Evolutionary conservation across 2,888 invertebrate species (phyloP), one percentile per base, ranked within the genome.

Genomic region (Apodemia hepburni): DNA sequence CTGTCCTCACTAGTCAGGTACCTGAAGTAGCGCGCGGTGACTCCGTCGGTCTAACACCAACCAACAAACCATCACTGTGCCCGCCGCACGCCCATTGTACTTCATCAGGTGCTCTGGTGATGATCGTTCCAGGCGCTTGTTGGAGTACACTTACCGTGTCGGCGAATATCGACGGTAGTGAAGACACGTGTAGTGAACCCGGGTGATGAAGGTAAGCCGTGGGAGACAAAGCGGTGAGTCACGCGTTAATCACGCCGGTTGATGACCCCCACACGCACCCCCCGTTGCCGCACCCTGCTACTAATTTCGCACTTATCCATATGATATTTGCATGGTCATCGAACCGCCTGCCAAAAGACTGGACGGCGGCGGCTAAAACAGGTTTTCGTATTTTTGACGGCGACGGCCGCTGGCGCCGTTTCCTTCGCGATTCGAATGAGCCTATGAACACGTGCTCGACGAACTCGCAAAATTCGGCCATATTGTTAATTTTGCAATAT

Each of bases 41-140:
- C 93, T 87, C 88, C 86, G 84, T 88, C 67, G 67, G 70, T 64
- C 67, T 69, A 65, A 68, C 69, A 33, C 59, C 68, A 64, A 60
- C 68, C 61, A 22, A 65, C 64, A 65, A 68, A 63, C 64, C 63
- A 15, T 67, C 73, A 61, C 57, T 58, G 65, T 79, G 80, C 88
- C 93, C 95, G 96, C 95, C 96, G 95, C 96, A 97, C 97, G 97
- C 96, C 96, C 96, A 97, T 97, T 98, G 97, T 98, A 98, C 97
- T 98, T 97, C 97, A 97, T 97, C 97, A 98, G 97, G 97, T 98
- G 97, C 97, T 98, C 97, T 97, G 97, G 97, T 97, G 94, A 93
- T 93, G 86, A 91, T 82, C 83, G 93, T 94, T 96, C 97, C 97
- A 97, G 97, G 97, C 97, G 97, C 96, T 97, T 97, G 97, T 96